Base-by-base conservation (phyloP, 2,797 vertebrate genomes). In the Carduelis carduelis region DNA sequence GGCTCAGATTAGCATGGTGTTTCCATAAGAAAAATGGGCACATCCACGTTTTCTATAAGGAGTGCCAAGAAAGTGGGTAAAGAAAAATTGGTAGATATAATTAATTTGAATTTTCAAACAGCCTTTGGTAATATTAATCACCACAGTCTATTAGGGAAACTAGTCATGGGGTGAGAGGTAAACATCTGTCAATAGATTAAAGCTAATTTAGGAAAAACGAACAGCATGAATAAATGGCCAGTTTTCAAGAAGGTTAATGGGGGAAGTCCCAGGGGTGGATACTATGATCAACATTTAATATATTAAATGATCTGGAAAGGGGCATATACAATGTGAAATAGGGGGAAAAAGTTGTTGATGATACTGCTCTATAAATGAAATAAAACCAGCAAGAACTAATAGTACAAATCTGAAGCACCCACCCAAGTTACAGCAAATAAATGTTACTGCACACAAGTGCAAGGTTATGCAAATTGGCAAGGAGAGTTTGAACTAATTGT, bases 111-210 rank as follows among this genome's bases (percentile, higher is more conserved):
- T 96, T 94, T 95, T 93, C 93, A 89, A 84, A 68, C 69, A 87
- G 87, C 37, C 85, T 89, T 96, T 74, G 89, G 91, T 96, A 95
- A 94, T 96, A 96, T 95, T 96, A 93, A 96, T 96, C 87, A 90
- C 87, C 2, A 5, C 83, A 93, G 85, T 76, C 91, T 96, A 96
- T 96, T 96, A 97, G 68, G 83, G 88, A 90, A 96, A 92, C 83
- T 84, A 95, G 93, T 93, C 96, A 93, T 84, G 89, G 85, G 96
- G 91, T 93, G 93, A 96, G 95, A 93, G 90, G 96, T 96, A 97
- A 96, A 96, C 96, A 96, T 96, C 96, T 95, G 94, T 95, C 96
- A 96, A 93, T 87, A 95, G 96, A 97, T 96, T 96, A 96, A 95
- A 95, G 94, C 94, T 96, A 97, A 96, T 95, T 96, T 93, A 90